These are phyloP conservation scores for Crepidodera aurea DNA, from an alignment of 2,888 invertebrate species.

Conservation along the genomic window DNA sequence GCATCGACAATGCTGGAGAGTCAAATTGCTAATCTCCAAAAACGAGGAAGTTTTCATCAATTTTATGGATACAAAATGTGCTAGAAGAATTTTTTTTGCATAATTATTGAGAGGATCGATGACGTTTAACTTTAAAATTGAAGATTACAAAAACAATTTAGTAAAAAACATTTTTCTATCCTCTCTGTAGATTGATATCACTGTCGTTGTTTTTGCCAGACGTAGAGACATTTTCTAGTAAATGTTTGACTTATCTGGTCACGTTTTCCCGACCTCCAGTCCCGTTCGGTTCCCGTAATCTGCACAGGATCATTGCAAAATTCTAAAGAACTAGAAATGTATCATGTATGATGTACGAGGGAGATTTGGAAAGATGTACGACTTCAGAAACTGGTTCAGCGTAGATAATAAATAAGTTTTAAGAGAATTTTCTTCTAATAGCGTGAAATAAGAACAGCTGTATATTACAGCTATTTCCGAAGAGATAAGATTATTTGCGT, in stretches of 20 bases:
- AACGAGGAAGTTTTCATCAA: no score
- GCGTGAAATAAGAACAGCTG: not conserved
- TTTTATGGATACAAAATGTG: no score
- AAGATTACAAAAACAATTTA: no score
- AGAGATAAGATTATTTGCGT: no score
- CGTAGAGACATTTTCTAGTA: not conserved
- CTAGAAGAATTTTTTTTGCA: no score
- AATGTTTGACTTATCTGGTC: slow-evolving; percentile 14
- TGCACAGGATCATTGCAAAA: slow-evolving; percentile 11
- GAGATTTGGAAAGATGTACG: slow-evolving; percentile 2
- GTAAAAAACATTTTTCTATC: not conserved
- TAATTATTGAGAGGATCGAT: no score
- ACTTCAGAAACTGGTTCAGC: not conserved
- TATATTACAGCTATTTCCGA: no score
- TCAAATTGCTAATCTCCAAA: slow-evolving; percentile 3
- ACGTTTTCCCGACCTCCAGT: not conserved
- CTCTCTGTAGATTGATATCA: not conserved
- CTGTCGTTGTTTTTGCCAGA: not conserved
- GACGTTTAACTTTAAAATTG: no score
- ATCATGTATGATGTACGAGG: slow-evolving; percentile 3
- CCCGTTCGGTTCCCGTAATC: slow-evolving; percentile 11
- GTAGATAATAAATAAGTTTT: slow-evolving; percentile 4
- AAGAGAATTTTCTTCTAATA: not conserved
- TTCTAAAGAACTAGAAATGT: slow-evolving; percentile 11
- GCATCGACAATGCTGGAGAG: slow-evolving; percentile 2